Evolutionary conservation across 2,888 invertebrate genomes (phyloP), one percentile per base, ranked within the genome.

Genomic region (Diadromus collaris): DNA sequence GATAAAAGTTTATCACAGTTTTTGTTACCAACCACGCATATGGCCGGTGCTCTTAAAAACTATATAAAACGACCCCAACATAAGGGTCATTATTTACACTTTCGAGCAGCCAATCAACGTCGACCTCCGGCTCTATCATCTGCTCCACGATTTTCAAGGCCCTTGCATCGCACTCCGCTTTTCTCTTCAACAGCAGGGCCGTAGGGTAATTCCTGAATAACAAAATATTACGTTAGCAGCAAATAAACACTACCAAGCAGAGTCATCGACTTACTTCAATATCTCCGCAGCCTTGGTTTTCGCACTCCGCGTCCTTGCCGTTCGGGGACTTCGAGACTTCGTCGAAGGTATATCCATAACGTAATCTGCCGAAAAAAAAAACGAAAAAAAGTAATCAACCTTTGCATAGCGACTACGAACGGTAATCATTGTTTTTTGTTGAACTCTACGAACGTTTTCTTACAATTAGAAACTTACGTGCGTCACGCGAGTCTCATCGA

Each of bases 101-200:
- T 79, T 91, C 85, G 9, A 92, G 81, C 24, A 94, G 87, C 88
- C 90, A 91, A 6, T 89, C 85, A 68, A 89, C 86, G 54, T 90
- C 83, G 6, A 93, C 88, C 21, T 91, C 86, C 6, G 93, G 91
- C 85, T 97, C 96, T 54, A 97, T 91, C 27, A 97, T 92, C 80
- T 92, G 92, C 87, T 95, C 94, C 0, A 98, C 96, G 82, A 97
- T 94, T 78, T 90, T 89, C 85, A 95, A 93, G 2, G 97, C 97
- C 90, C 93, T 93, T 2, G 94, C 92, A 87, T 96, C 95, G 85
- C 95, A 96, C 87, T 95, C 94, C 80, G 93, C 94, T 90, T 96
- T 96, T 85, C 93, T 95, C 34, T 92, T 87, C 29, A 95, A 91
- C 0, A 94, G 93, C 85, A 92, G 89, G 60, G 93, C 92, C 64